Evolutionary conservation across 2,888 invertebrate genomes (phyloP).

Genomic region (Aelia acuminata): DNA sequence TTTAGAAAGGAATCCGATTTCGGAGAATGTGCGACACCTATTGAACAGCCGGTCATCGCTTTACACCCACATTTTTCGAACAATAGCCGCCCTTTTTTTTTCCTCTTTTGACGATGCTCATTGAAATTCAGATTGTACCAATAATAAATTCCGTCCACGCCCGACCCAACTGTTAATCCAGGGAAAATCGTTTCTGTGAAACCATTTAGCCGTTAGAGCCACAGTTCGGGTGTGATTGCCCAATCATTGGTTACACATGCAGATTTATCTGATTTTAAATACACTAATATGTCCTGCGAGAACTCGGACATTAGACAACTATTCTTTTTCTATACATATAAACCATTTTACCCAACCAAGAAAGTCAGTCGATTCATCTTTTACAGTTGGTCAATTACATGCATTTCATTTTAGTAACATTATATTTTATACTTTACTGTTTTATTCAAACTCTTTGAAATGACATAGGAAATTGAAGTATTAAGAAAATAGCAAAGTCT

Average conservation of each 20-base stretch:
- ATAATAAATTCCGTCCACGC: neutral
- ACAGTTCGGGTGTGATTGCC: neutral
- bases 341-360: too few species aligned
- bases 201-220: neutral
- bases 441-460: too few species aligned
- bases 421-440: too few species aligned
- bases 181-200: neutral
- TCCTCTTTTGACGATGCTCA: neutral
- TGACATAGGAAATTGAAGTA: too few species aligned
- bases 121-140: neutral
- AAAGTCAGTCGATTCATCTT: too few species aligned
- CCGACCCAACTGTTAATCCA: neutral
- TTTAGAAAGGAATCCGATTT: neutral
- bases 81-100: neutral
- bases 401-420: too few species aligned
- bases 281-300: too few species aligned
- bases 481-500: too few species aligned
- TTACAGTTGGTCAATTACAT: too few species aligned
- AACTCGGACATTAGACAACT: too few species aligned
- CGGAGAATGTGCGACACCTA: neutral
- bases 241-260: neutral
- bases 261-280: neutral
- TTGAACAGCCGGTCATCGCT: neutral
- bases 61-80: neutral
- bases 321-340: too few species aligned